Base-by-base conservation (phyloP, 2,797 vertebrate species). In the Philypnodon macrostomus region DNA sequence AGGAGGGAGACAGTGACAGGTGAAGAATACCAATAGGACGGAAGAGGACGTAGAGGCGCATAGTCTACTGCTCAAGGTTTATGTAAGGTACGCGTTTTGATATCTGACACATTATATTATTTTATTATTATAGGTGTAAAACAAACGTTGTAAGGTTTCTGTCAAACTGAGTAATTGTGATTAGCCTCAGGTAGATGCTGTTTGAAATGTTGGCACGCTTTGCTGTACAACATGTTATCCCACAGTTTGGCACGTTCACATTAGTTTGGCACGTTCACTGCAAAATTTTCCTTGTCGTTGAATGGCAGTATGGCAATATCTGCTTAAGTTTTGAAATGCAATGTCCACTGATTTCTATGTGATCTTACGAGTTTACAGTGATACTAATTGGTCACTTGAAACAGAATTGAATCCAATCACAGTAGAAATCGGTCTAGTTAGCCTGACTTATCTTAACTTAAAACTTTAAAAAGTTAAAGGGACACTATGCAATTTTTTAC, bases 1-100 rank as follows among this genome's bases (percentile, higher is more conserved):
- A 88, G 76, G 81, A 84, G 83, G 83, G 76, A 79, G 63, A 72
- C 58, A 42, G 66, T 57, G 79, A 71, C 4, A 40, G 73, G 72
- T 73, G 67, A 49, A 62, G 55, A 59, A 41, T 51, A 40, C 35
- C 56, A 69, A 63, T 35, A 57, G 32, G 32, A 47, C 53, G 52
- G 57, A 54, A 40, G 36, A 47, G 68, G 67, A 66, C 58, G 40
- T 58, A 53, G 58, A 72, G 38, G 45, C 31, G 8, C 15, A n/a
- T 17, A 58, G n/a, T 29, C 41, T 38, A 17, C 36, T 58, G 58
- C 18, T 14, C n/a, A 48, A 41, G 48, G 45, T 47, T 68, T 47
- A 32, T 30, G 31, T 70, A 80, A 80, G 86, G 53, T 63, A 77
- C 5, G 5, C 1, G 36, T 41, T 48, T 12, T 7, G 41, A n/a